phyloP scores from a whole-genome alignment of 1,140 invertebrate species.

The Aphaenogaster rudis region DNA sequence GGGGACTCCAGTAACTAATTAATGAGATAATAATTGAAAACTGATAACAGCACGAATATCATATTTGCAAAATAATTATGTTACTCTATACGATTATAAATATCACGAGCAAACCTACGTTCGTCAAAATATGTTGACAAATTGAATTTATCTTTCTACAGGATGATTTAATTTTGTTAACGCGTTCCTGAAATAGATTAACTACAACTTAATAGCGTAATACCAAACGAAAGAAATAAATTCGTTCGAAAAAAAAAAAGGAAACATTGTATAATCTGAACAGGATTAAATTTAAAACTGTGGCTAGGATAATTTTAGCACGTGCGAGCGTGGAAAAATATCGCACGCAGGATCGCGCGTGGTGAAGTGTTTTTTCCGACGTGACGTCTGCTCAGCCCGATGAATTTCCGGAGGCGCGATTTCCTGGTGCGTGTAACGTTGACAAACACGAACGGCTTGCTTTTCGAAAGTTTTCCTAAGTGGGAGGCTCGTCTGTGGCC shows the following conservation, averaged over 20 bases:
- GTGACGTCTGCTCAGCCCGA: not conserved
- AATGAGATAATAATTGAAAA: constrained; percentile 5
- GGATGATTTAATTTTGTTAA: constrained; percentile 4
- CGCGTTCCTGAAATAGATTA: not conserved
- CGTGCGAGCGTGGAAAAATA: not conserved
- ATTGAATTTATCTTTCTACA: not conserved
- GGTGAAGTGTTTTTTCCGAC: not conserved
- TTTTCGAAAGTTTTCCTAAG: constrained; percentile 4
- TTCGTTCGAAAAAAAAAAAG: not conserved
- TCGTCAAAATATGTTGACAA: not conserved
- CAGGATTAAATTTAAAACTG: not conserved
- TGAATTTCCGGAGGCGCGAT: not conserved
- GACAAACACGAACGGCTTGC: not conserved
- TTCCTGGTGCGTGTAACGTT: not conserved
- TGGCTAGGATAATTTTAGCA: not conserved
- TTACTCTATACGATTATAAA: not conserved
- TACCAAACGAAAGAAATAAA: not conserved
- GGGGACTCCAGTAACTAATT: not conserved
- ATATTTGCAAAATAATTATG: constrained; percentile 19
- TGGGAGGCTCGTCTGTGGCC: constrained; percentile 21
- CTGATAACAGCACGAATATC: not conserved
- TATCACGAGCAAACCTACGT: not conserved
- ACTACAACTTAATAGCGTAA: not conserved
- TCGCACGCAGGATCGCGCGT: not conserved
- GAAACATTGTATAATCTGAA: not conserved